phyloP scores from a whole-genome alignment of 2,113 vertebrate genomes.

The Pygathrix nemaeus region DNA sequence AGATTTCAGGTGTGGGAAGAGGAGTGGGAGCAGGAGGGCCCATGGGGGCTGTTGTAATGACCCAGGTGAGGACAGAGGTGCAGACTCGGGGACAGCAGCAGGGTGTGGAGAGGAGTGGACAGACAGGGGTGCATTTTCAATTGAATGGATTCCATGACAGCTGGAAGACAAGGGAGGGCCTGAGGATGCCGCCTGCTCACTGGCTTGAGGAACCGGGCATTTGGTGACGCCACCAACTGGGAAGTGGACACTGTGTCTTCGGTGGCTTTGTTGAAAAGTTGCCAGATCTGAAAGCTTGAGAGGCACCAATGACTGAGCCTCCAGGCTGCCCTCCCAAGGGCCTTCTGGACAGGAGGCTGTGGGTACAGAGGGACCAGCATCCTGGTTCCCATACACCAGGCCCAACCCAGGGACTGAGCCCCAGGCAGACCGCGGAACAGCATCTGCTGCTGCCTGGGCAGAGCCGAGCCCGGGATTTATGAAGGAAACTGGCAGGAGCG shows the following conservation, averaged over 20 bases:
- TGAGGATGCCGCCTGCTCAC: fast-evolving
- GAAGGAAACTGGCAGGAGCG: not conserved
- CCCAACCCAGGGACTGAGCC: not conserved
- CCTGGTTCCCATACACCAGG: fast-evolving
- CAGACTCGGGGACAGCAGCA: not conserved
- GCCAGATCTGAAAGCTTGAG: not conserved
- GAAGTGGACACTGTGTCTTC: not conserved
- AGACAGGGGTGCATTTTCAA: not conserved
- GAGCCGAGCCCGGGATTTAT: not conserved
- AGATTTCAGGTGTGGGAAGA: not conserved
- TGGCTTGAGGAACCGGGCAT: fast-evolving
- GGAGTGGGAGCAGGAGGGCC: too few species aligned
- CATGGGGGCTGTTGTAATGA: fast-evolving
- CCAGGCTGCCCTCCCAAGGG: too few species aligned
- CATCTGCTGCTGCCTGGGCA: not conserved
- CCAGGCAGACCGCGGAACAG: fast-evolving
- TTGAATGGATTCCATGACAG: not conserved
- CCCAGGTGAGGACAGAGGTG: not conserved
- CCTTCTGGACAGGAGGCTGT: too few species aligned
- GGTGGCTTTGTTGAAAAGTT: not conserved
- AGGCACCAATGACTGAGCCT: fast-evolving
- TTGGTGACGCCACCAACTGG: not conserved
- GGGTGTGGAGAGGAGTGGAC: fast-evolving
- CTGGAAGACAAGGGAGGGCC: not conserved
- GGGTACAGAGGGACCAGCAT: fast-evolving